phyloP scores from a whole-genome alignment of 2,888 invertebrate species.

The Plutella xylostella region DNA sequence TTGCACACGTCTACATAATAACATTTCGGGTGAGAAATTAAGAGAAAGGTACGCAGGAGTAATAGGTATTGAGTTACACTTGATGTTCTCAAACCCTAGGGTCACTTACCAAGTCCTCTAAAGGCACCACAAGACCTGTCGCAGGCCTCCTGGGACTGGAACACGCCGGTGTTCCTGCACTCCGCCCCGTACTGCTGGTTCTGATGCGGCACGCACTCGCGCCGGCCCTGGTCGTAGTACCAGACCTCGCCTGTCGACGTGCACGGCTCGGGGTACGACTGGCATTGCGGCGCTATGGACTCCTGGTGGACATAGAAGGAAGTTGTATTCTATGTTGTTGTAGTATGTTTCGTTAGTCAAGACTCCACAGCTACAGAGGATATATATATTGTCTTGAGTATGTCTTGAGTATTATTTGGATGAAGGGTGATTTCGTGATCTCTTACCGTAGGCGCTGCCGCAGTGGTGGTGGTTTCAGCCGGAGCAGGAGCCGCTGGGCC shows the following conservation, averaged over 20 bases:
- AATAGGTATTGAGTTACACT: too few relatives aligned
- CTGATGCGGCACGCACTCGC: constrained; percentile 6
- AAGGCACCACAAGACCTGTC: constrained; percentile 80
- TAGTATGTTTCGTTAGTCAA: too few relatives aligned
- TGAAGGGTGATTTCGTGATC: too few relatives aligned
- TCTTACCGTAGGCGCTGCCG: too few relatives aligned
- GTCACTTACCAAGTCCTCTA: constrained; percentile 75
- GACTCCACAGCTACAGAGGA: too few relatives aligned
- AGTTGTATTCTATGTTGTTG: too few relatives aligned
- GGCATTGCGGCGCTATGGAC: constrained; percentile 16
- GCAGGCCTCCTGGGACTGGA: constrained; percentile 78
- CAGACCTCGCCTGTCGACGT: constrained; percentile 14
- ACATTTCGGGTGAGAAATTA: background rate
- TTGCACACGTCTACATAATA: constrained; percentile 80
- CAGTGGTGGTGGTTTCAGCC: constrained; percentile 21
- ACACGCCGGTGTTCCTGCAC: constrained; percentile 71
- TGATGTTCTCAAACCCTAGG: too few relatives aligned
- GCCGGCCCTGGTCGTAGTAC: constrained; percentile 51
- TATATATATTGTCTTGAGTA: too few relatives aligned
- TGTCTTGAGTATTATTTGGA: too few relatives aligned
- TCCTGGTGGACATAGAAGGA: background rate
- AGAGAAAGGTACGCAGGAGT: too few relatives aligned
- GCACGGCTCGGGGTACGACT: constrained; percentile 13
- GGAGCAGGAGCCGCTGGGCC: constrained; percentile 19
- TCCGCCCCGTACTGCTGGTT: constrained; percentile 35